Evolutionary conservation across 2,797 vertebrate genomes (phyloP), one percentile per base, ranked within the genome.

Genomic region (Sebastes goodei): DNA sequence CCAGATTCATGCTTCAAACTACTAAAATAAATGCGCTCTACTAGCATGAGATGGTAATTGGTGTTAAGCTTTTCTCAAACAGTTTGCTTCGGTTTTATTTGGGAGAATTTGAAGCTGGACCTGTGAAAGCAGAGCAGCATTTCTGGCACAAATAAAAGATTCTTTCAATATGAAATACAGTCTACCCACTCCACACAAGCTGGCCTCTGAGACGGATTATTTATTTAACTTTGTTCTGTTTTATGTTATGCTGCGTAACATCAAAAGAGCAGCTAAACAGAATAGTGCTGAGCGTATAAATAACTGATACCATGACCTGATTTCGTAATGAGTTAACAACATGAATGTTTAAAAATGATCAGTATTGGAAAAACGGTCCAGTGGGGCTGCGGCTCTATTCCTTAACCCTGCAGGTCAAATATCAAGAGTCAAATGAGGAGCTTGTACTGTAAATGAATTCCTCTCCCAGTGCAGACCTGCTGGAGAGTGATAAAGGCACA

Each of bases 401-500:
- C n/a, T 63, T 32, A 42, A 77, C 83, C 81, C 7, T 30, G 59
- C 46, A 49, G 84, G 83, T 90, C 78, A 84, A 72, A 82, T 81
- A 89, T 81, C 80, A 83, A 65, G 73, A 81, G 82, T 84, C 49
- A 81, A 66, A 81, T 66, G 76, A 85, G 74, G 53, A 82, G 74
- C 62, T 80, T 71, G 53, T 78, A 71, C 86, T 89, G 83, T 82
- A 86, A 91, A 88, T 78, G 23, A 82, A 80, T 87, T 86, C 82
- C 86, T 89, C 80, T 88, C 46, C 74, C 69, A 20, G 81, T 75
- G 76, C 76, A 82, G 72, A 83, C 80, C 89, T 94, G 92, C 87
- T 66, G 76, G n/a, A 84, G 82, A 71, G 80, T 59, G 89, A 94
- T 95, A 93, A 93, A 61, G 68, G 61, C 46, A 71, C 23, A 74